Conservation (phyloP, 2,888 invertebrate genomes). For the Hirtodrosophila cameraria region DNA sequence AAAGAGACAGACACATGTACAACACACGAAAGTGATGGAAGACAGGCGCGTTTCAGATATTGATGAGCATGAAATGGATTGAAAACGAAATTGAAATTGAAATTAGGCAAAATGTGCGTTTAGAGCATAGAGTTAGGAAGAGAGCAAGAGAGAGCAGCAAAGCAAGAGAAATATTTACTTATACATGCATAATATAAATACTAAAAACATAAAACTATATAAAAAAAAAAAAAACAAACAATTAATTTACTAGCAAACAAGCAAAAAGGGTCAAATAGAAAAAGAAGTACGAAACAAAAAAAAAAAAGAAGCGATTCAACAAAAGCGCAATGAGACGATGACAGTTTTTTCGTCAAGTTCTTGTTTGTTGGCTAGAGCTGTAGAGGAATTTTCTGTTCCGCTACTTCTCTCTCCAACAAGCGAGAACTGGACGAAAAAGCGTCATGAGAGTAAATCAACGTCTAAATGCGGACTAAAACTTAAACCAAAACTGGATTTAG, state of each 20-base stretch:
- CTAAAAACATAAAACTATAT: slow-evolving; percentile 8
- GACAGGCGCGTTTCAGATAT: slow-evolving; percentile 13
- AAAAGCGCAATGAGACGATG: slow-evolving; percentile 27
- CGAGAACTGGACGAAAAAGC: too few species aligned
- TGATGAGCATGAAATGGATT: too few species aligned
- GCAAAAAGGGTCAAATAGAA: slow-evolving; percentile 4
- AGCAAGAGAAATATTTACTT: slow-evolving; percentile 33
- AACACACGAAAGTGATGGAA: slow-evolving; percentile 12
- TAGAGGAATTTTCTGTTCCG: too few species aligned
- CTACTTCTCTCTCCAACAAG: too few species aligned
- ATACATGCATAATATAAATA: slow-evolving; percentile 13
- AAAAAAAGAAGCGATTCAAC: slow-evolving; percentile 7
- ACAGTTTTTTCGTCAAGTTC: too few species aligned
- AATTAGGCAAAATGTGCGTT: slow-evolving; percentile 25
- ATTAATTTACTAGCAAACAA: neutral
- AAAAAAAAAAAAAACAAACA: slow-evolving; percentile 4
- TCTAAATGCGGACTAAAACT: too few species aligned
- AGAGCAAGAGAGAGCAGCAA: slow-evolving; percentile 17
- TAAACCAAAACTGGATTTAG: too few species aligned
- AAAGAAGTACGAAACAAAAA: too few species aligned
- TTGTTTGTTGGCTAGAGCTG: too few species aligned
- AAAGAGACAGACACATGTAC: slow-evolving; percentile 35
- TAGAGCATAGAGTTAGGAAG: neutral
- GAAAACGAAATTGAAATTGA: slow-evolving; percentile 10
- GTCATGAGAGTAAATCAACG: too few species aligned